Evolutionary conservation across 2,888 invertebrate species (phyloP).

Genomic region (Panorpa germanica): DNA sequence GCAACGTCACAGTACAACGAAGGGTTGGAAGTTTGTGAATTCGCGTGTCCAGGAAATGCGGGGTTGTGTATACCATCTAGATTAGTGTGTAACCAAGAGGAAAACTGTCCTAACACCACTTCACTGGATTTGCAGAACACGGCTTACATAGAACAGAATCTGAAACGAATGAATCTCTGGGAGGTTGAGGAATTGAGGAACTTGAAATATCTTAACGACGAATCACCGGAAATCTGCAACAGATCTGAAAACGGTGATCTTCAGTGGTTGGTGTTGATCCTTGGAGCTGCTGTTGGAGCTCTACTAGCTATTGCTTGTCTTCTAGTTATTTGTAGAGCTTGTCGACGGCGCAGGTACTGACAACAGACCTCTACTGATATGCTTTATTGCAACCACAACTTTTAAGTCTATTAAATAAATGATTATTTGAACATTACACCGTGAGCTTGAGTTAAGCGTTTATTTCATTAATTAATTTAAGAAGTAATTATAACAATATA

Average conservation of each 20-base stretch:
- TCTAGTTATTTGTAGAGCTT: constrained; percentile 37
- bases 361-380: too few species aligned
- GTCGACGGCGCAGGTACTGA: constrained; percentile 44
- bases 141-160: constrained; percentile 36
- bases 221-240: constrained; percentile 53
- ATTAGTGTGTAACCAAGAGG: constrained; percentile 70
- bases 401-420: too few species aligned
- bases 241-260: constrained; percentile 27
- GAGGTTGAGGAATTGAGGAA: constrained; percentile 26
- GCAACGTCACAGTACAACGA: constrained; percentile 61
- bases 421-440: too few species aligned
- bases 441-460: too few species aligned
- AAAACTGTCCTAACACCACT: constrained; percentile 67
- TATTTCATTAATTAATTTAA: too few species aligned
- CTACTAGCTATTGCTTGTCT: constrained; percentile 34
- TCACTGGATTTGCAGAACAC: constrained; percentile 24
- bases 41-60: constrained; percentile 70
- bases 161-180: constrained; percentile 35
- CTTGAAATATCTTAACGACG: constrained; percentile 43
- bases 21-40: constrained; percentile 53
- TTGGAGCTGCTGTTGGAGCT: constrained; percentile 39
- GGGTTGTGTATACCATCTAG: constrained; percentile 68
- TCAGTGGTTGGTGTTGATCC: constrained; percentile 40
- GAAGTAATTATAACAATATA: too few species aligned
- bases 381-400: too few species aligned